Conservation (phyloP, 2,888 invertebrate genomes). For the Sepioteuthis lessoniana region DNA sequence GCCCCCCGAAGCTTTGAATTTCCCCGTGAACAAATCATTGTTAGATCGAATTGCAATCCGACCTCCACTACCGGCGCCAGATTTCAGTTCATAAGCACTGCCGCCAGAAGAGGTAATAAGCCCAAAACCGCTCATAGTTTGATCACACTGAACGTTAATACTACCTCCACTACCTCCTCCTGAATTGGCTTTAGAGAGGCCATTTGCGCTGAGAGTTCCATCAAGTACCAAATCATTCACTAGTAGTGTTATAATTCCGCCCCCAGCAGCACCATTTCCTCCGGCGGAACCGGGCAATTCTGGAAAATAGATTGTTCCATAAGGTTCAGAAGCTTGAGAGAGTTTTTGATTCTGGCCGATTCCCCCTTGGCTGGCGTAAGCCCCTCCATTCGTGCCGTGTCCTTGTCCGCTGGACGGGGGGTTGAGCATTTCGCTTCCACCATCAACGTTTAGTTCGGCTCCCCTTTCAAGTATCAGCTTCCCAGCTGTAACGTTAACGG, state of each 20-base stretch:
- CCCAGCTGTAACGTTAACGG: constrained; percentile 58
- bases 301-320: constrained; percentile 62
- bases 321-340: constrained; percentile 56
- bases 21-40: constrained; percentile 54
- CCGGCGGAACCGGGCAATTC: constrained; percentile 58
- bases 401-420: constrained; percentile 55
- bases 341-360: constrained; percentile 54
- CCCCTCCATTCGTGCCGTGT: constrained; percentile 57
- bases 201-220: constrained; percentile 62
- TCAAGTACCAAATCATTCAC: constrained; percentile 59
- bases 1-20: constrained; percentile 59
- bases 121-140: constrained; percentile 60
- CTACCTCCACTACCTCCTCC: constrained; percentile 61
- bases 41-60: constrained; percentile 59
- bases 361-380: constrained; percentile 62
- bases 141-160: constrained; percentile 56
- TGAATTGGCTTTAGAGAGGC: constrained; percentile 55
- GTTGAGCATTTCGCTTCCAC: constrained; percentile 52
- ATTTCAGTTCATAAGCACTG: constrained; percentile 51
- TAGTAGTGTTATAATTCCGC: constrained; percentile 58
- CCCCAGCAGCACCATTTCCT: constrained; percentile 60
- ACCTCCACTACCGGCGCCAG: constrained; percentile 65
- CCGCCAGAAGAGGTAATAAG: constrained; percentile 61
- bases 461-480: constrained; percentile 61
- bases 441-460: constrained; percentile 60